phyloP scores from a whole-genome alignment of 1,140 invertebrate species.

The Carposina sasakii region DNA sequence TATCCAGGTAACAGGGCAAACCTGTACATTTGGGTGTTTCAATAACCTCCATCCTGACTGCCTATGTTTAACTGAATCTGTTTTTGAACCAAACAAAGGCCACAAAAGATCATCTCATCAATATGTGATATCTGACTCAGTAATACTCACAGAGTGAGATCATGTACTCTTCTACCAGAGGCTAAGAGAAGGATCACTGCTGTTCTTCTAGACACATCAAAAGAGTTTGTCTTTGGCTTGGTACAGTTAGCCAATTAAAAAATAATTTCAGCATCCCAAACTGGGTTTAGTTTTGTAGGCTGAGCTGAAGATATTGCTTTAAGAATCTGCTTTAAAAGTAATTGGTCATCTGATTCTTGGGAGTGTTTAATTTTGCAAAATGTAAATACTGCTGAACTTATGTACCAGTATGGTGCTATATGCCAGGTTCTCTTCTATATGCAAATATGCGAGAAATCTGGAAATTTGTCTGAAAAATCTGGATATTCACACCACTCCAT shows the following conservation, averaged over 20 bases:
- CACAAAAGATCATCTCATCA: background rate
- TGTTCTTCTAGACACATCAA: background rate
- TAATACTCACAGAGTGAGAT: slow-evolving; percentile 9
- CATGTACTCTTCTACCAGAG: slow-evolving; percentile 12
- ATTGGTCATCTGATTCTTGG: background rate
- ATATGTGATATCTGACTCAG: background rate
- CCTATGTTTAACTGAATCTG: background rate
- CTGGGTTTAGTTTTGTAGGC: background rate
- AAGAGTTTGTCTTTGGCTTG: background rate
- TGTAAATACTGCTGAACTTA: slow-evolving; percentile 1
- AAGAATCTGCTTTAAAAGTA: background rate
- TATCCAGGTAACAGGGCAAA: slow-evolving; percentile 1
- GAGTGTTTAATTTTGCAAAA: slow-evolving; percentile 1
- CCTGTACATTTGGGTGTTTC: background rate
- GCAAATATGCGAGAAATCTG: slow-evolving; percentile 2
- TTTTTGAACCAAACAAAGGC: slow-evolving; percentile 12
- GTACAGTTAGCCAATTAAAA: background rate
- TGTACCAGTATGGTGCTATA: slow-evolving; percentile 5
- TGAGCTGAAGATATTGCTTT: slow-evolving; percentile 1
- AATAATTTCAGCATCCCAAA: slow-evolving; percentile 7
- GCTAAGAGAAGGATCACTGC: slow-evolving; percentile 7
- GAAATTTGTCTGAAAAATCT: background rate
- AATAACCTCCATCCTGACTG: slow-evolving; percentile 9
- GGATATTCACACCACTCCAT: background rate
- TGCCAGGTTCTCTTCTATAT: background rate